Base-by-base conservation (phyloP, 2,888 invertebrate species). In the Meloe dianella region DNA sequence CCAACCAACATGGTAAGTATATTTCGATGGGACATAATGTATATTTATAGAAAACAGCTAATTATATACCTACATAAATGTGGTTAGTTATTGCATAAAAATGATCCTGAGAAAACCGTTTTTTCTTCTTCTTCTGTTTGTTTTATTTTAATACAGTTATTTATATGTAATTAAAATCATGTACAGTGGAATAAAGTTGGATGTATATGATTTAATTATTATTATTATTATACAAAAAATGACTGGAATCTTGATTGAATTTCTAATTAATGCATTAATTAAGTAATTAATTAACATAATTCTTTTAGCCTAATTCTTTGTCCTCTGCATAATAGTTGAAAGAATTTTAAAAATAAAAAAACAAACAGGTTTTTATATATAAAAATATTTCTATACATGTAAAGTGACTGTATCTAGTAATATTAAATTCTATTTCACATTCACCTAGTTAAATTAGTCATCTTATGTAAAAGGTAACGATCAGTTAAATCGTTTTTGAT, bases 401-500 rank as follows among this genome's bases (percentile, higher is more conserved):
- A 47, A 47, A 47, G 47, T 47, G 47, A 47, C 47, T 47, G 22
- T 51, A 22, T n/a, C n/a, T n/a, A n/a, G n/a, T n/a, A n/a, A 51
- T 51, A 22, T 51, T 38, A 22, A 51, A 51, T 51, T 51, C 51
- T 51, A 51, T 51, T 51, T 51, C 51, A 51, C 51, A 51, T 51
- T 51, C 51, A 51, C 54, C 54, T 54, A 54, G 24, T 54, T 54
- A 54, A 54, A 54, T 54, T 54, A 54, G 54, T 38, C 60, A 60
- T 66, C 62, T 62, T 66, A 66, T 63, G 59, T 65, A 62, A 68
- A 68, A 62, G 61, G 67, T 65, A 67, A 61, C 61, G 65, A 68
- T 61, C 64, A 47, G 65, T 68, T 60, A 61, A 60, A 67, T 67
- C 64, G 58, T 61, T 54, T 35, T 66, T 60, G 60, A 63, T 57